Percentiles rank a stretch among this genome's conserved stretches.
Evolutionary conservation across 1,140 invertebrate genomes (phyloP).

Genomic region (Battus philenor): DNA sequence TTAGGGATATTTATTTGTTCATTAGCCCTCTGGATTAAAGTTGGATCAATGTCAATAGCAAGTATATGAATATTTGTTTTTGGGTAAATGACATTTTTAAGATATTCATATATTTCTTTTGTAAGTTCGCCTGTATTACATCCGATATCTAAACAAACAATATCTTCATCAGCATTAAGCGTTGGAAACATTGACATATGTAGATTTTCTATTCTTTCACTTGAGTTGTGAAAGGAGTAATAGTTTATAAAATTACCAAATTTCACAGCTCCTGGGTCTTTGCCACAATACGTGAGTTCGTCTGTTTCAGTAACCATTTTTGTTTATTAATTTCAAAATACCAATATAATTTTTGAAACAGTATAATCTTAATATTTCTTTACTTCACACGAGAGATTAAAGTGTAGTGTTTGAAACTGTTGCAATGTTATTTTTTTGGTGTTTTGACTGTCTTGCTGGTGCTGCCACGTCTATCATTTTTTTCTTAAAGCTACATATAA

Average conservation of each 20-base stretch:
- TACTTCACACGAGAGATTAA: no score
- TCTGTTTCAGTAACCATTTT: constrained; percentile 25
- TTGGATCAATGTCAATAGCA: constrained; percentile 85
- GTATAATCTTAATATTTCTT: no score
- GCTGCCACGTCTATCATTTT: no score
- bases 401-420: no score
- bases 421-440: no score
- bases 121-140: constrained; percentile 88
- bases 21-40: constrained; percentile 81
- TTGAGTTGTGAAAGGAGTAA: constrained; percentile 85
- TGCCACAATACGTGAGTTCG: constrained; percentile 52
- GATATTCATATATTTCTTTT: constrained; percentile 75
- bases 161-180: constrained; percentile 44
- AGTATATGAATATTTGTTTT: constrained; percentile 75
- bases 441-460: no score
- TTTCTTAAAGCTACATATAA: no score
- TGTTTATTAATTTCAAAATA: background rate
- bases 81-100: constrained; percentile 58
- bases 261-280: constrained; percentile 84
- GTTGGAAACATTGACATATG: constrained; percentile 78
- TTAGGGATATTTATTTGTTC: constrained; percentile 63
- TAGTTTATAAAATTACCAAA: constrained; percentile 92
- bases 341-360: background rate
- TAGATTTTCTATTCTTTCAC: constrained; percentile 80
- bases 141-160: constrained; percentile 84